A percentile compares a stretch with the other conserved stretches of the same genome.
These are phyloP conservation scores for Cataglyphis hispanica DNA, from an alignment of 1,140 invertebrate species.

Conservation along the genomic window DNA sequence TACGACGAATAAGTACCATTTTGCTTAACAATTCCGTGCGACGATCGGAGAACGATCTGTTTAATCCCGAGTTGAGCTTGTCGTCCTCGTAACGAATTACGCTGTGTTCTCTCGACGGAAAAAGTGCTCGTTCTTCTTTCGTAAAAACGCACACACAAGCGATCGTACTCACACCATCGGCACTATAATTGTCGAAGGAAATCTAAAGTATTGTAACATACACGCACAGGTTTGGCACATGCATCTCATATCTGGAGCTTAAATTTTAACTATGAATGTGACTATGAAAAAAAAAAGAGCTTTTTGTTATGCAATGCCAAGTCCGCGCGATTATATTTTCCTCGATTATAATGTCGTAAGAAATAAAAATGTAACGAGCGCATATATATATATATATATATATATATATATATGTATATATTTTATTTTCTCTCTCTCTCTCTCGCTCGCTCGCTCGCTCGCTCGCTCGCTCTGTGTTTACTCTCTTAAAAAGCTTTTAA, in stretches of 20 bases:
- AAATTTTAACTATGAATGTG: constrained; percentile 4
- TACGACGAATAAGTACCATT: constrained; percentile 11
- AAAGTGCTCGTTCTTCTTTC: constrained; percentile 33
- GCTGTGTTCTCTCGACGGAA: not conserved
- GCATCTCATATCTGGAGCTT: constrained; percentile 31
- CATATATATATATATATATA: constrained; percentile 4
- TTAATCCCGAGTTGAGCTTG: not conserved
- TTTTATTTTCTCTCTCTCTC: not conserved
- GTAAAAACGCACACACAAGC: constrained; percentile 48
- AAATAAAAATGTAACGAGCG: constrained; percentile 55
- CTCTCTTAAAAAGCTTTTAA: constrained; percentile 12
- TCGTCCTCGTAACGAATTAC: constrained; percentile 45
- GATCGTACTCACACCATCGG: constrained; percentile 43
- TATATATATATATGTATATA: too few relatives aligned
- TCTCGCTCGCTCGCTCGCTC: too few relatives aligned
- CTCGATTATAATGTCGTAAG: constrained; percentile 51
- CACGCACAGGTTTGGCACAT: constrained; percentile 61
- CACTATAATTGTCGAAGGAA: constrained; percentile 67
- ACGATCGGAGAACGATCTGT: constrained; percentile 9
- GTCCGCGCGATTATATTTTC: constrained; percentile 24
- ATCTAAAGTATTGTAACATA: not conserved
- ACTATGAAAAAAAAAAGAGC: not conserved
- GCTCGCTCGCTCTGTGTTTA: too few relatives aligned
- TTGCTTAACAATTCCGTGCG: constrained; percentile 1
- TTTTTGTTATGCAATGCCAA: constrained; percentile 35